A percentile compares a stretch with the other conserved stretches of the same genome.
Conservation (phyloP, 1,140 invertebrate genomes). For the Drosophila chauvacae region DNA sequence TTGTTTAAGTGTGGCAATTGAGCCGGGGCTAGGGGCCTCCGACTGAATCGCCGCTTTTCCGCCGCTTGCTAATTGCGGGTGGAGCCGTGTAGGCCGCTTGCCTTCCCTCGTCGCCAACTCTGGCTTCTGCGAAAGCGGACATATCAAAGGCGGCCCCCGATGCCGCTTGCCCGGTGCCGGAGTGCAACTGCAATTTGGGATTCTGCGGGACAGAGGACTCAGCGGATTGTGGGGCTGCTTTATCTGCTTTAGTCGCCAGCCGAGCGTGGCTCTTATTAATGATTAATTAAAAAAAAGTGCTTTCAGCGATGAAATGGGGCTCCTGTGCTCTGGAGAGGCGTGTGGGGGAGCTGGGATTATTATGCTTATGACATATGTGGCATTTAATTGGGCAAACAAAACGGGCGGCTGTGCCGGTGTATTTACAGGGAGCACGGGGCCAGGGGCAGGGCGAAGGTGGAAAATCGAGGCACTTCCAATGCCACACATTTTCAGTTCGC, state of each 20-base stretch:
- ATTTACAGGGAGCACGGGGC: slow-evolving; percentile 17
- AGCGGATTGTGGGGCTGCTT: slow-evolving; percentile 15
- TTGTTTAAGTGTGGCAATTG: slow-evolving; percentile 5
- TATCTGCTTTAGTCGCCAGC: slow-evolving; percentile 62
- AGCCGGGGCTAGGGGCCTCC: slow-evolving; percentile 18
- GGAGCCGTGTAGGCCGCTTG: slow-evolving; percentile 11
- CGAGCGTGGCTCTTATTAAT: slow-evolving; percentile 76
- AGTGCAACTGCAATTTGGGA: slow-evolving; percentile 61
- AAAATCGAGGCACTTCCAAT: slow-evolving; percentile 58
- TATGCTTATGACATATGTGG: slow-evolving; percentile 77
- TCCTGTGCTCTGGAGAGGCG: background rate
- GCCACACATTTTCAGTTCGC: slow-evolving; percentile 61
- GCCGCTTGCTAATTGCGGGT: slow-evolving; percentile 67
- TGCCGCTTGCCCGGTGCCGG: slow-evolving; percentile 3
- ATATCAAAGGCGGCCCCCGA: slow-evolving; percentile 67
- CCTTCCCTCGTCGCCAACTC: background rate
- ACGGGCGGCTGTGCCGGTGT: slow-evolving; percentile 55
- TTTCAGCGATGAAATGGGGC: slow-evolving; percentile 29
- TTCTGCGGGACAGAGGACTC: slow-evolving; percentile 43
- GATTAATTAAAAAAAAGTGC: slow-evolving; percentile 79
- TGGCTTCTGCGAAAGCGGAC: slow-evolving; percentile 29
- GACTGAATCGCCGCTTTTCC: slow-evolving; percentile 8
- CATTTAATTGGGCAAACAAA: slow-evolving; percentile 81
- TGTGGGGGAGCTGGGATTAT: slow-evolving; percentile 13
- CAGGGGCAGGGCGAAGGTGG: background rate